Percentiles rank a stretch among this genome's conserved stretches.
Conservation (phyloP, 2,888 invertebrate genomes). For the Masnerella sp. region DNA sequence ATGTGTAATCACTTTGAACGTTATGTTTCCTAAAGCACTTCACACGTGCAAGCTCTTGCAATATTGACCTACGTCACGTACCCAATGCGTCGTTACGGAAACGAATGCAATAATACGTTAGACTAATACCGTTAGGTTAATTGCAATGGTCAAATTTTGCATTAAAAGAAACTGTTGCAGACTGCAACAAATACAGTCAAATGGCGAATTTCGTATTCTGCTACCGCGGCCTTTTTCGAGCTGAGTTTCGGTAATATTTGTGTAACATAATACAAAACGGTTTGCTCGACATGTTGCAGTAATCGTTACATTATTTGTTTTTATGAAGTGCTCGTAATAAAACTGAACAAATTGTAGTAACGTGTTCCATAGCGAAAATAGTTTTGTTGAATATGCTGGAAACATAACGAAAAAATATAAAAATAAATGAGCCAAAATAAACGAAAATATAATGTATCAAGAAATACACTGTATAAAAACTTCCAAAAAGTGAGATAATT, state of each 20-base stretch:
- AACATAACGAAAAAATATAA: too few relatives aligned
- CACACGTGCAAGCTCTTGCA: constrained; percentile 16
- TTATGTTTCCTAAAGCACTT: constrained; percentile 21
- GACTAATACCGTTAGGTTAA: constrained; percentile 27
- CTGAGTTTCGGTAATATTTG: constrained; percentile 14
- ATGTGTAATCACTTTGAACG: constrained; percentile 23
- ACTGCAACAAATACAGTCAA: constrained; percentile 8
- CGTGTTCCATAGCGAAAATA: too few relatives aligned
- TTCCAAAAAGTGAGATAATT: too few relatives aligned
- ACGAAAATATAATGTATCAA: too few relatives aligned
- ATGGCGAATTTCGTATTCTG: constrained; percentile 24
- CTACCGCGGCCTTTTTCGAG: neutral
- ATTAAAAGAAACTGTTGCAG: constrained; percentile 23
- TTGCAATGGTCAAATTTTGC: constrained; percentile 25
- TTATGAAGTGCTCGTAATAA: too few relatives aligned
- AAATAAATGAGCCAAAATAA: too few relatives aligned
- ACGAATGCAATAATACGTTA: constrained; percentile 33
- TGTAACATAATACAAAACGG: constrained; percentile 1
- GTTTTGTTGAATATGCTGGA: too few relatives aligned
- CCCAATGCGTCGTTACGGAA: constrained; percentile 28
- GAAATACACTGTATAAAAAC: too few relatives aligned
- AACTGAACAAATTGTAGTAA: too few relatives aligned
- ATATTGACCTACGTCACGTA: constrained; percentile 36
- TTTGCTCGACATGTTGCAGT: constrained; percentile 15
- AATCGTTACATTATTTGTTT: too few relatives aligned